A percentile compares a stretch with the other conserved stretches of the same genome.
Conservation (phyloP, 2,113 vertebrate genomes). For the Xenus cinereus region DNA sequence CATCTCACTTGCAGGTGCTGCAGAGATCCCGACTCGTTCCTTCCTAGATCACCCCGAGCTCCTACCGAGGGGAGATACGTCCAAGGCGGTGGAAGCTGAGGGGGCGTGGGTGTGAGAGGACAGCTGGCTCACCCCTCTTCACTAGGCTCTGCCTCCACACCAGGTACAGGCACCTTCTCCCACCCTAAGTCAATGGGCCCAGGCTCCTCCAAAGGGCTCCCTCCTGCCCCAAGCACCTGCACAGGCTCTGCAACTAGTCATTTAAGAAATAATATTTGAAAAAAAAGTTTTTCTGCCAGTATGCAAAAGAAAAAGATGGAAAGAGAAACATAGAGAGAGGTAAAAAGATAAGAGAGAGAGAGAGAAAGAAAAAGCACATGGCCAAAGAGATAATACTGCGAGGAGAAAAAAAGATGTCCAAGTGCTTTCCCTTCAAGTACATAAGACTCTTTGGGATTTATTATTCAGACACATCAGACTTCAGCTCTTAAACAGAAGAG, state of each 20-base stretch:
- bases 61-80: not conserved
- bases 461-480: not conserved
- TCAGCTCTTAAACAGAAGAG: not conserved
- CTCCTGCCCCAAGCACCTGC: no score
- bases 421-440: not conserved
- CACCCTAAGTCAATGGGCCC: not conserved
- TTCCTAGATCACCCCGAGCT: not conserved
- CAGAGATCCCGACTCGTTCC: accelerated
- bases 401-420: not conserved
- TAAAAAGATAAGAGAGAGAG: not conserved
- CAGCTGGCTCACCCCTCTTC: not conserved
- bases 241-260: not conserved
- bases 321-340: accelerated
- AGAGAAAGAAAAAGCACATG: not conserved
- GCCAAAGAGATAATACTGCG: not conserved
- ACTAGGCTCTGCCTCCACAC: not conserved
- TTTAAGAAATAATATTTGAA: not conserved
- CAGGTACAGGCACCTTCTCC: not conserved
- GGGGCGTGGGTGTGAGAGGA: accelerated
- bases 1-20: accelerated
- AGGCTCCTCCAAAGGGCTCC: not conserved
- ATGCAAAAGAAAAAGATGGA: not conserved
- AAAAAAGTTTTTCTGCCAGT: not conserved
- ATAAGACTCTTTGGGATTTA: not conserved
- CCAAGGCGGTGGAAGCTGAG: accelerated